phyloP scores from a whole-genome alignment of 2,888 invertebrate genomes.

The Scaptomyza cyrtandrae region DNA sequence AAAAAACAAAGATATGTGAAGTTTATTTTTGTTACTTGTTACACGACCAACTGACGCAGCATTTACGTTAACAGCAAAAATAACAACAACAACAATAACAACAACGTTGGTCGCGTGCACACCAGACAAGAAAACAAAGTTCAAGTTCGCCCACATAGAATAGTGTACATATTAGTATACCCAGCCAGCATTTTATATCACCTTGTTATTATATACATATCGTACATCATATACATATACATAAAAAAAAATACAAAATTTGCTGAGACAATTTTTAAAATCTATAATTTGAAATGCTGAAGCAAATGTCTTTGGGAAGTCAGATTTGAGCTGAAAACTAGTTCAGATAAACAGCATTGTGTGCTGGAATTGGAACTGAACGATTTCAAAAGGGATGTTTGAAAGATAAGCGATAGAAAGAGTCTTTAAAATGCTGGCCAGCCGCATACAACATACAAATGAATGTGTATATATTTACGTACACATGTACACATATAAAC shows the following conservation, averaged over 20 bases:
- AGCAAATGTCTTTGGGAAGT: not conserved
- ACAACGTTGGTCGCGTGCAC: slow-evolving; percentile 15
- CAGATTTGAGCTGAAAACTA: not conserved
- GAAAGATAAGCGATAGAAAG: not conserved
- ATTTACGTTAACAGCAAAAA: slow-evolving; percentile 24
- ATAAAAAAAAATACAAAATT: no score
- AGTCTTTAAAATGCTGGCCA: not conserved
- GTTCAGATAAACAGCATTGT: not conserved
- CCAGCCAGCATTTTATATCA: not conserved
- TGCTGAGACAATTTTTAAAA: no score
- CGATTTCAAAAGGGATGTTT: not conserved
- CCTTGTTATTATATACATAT: no score
- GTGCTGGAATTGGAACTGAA: not conserved
- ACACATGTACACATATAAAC: not conserved
- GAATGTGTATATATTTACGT: not conserved
- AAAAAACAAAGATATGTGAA: slow-evolving; percentile 43
- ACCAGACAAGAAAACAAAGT: slow-evolving; percentile 51
- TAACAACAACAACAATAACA: not conserved
- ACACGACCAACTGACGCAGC: slow-evolving; percentile 46
- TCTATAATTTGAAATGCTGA: not conserved
- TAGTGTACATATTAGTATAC: not conserved
- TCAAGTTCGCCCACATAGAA: slow-evolving; percentile 66
- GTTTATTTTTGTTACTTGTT: slow-evolving; percentile 28
- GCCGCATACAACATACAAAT: not conserved
- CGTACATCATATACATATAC: no score